These are phyloP conservation scores for Eupithecia subumbrata DNA, from an alignment of 2,888 invertebrate species.

Conservation along the genomic window DNA sequence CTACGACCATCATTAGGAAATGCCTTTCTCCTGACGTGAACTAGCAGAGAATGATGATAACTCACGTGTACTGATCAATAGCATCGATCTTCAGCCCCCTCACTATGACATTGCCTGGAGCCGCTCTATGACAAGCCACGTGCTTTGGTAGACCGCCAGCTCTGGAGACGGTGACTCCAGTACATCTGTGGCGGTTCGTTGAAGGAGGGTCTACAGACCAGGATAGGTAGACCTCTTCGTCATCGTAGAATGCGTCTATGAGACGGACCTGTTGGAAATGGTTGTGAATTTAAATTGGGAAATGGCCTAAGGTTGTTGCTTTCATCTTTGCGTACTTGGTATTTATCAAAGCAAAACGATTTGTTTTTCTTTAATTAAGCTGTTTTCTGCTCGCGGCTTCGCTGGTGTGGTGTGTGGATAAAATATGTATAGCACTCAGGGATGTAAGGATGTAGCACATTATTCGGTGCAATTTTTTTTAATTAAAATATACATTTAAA, in stretches of 20 bases:
- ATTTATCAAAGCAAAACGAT: not conserved
- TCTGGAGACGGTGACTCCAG: constrained; percentile 72
- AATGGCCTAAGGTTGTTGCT: not conserved
- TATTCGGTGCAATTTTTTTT: not conserved
- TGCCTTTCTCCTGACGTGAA: no score
- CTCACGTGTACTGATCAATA: constrained; percentile 73
- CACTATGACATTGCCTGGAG: constrained; percentile 69
- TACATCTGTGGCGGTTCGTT: constrained; percentile 68
- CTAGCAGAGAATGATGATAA: constrained; percentile 20
- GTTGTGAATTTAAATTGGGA: constrained; percentile 1
- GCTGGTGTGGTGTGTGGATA: not conserved
- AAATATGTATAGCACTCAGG: not conserved
- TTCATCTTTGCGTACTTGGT: not conserved
- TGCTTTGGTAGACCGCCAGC: constrained; percentile 70
- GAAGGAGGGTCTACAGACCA: constrained; percentile 73
- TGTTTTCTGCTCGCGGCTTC: not conserved
- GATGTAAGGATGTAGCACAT: not conserved
- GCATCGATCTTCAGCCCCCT: constrained; percentile 75
- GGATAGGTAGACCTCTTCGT: constrained; percentile 73
- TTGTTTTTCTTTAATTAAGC: not conserved
- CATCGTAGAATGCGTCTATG: constrained; percentile 72
- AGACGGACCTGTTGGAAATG: constrained; percentile 61
- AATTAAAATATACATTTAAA: no score
- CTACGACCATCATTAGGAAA: no score
- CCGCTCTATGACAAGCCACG: constrained; percentile 74